Evolutionary conservation across 2,113 vertebrate species (phyloP).

Genomic region (Casuarius casuarius): DNA sequence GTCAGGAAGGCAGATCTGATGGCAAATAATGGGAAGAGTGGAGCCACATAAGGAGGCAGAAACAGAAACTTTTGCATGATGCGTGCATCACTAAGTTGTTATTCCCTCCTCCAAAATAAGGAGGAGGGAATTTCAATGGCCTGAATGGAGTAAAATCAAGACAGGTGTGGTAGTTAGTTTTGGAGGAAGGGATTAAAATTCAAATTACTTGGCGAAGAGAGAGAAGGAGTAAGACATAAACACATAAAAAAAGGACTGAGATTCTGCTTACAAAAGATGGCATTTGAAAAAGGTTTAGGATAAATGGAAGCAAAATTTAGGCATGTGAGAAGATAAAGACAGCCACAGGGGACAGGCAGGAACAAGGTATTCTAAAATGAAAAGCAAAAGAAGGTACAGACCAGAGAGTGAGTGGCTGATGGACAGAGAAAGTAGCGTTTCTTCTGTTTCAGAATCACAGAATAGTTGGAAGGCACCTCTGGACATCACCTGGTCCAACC

Average conservation of each 20-base stretch:
- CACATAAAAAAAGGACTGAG: neutral
- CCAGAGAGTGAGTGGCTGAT: neutral
- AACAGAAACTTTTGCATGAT: neutral
- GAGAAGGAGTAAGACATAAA: neutral
- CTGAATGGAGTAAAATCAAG: neutral
- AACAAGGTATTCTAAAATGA: neutral
- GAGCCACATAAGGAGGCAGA: neutral
- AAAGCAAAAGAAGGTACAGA: neutral
- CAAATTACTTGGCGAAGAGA: neutral
- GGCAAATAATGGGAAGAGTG: neutral
- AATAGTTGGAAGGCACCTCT: too few relatives aligned
- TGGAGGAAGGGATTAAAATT: neutral
- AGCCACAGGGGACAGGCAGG: too few relatives aligned
- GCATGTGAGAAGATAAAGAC: neutral
- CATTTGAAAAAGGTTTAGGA: neutral
- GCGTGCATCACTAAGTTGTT: neutral
- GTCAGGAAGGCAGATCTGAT: neutral
- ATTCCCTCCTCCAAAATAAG: neutral
- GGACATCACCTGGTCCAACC: too few relatives aligned
- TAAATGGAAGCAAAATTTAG: neutral
- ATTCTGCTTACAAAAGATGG: neutral
- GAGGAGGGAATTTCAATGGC: neutral
- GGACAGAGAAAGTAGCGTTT: neutral
- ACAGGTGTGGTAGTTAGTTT: neutral
- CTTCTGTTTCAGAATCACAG: neutral